phyloP scores from a whole-genome alignment of 2,888 invertebrate genomes.

The Leptopterna dolabrata region DNA sequence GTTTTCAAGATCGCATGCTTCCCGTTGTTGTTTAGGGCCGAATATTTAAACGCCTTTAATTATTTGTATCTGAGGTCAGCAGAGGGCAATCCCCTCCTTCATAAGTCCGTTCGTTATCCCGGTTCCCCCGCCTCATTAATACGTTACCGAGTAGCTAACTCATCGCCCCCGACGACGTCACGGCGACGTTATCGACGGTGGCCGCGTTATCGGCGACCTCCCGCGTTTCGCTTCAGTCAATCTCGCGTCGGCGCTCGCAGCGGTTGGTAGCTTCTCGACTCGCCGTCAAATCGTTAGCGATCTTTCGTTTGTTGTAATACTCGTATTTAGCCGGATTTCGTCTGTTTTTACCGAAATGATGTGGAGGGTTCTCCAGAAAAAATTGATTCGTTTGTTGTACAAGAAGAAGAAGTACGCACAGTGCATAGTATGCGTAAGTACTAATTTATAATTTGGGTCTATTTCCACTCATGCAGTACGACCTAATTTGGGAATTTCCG shows the following conservation, averaged over 20 bases:
- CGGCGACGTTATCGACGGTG: background rate
- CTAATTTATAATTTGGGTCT: background rate
- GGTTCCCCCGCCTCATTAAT: background rate
- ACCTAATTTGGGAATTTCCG: too few relatives aligned
- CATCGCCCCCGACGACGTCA: background rate
- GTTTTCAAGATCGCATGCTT: too few relatives aligned
- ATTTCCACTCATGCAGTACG: too few relatives aligned
- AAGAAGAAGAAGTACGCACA: constrained; percentile 38
- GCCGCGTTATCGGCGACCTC: background rate
- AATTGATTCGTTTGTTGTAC: background rate
- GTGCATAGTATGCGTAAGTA: constrained; percentile 23
- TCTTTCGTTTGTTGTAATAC: background rate
- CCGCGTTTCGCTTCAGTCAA: constrained; percentile 1
- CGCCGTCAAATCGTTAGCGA: background rate
- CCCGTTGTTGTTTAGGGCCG: too few relatives aligned
- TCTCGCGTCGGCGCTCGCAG: background rate
- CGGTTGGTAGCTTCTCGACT: background rate
- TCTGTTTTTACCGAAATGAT: background rate
- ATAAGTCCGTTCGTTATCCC: background rate
- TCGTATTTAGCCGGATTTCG: background rate
- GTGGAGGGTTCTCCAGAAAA: constrained; percentile 6
- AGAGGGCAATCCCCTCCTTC: background rate
- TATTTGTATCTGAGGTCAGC: background rate
- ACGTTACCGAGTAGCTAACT: background rate
- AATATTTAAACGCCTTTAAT: too few relatives aligned